phyloP scores from a whole-genome alignment of 2,113 vertebrate genomes.

The Promerops cafer region DNA sequence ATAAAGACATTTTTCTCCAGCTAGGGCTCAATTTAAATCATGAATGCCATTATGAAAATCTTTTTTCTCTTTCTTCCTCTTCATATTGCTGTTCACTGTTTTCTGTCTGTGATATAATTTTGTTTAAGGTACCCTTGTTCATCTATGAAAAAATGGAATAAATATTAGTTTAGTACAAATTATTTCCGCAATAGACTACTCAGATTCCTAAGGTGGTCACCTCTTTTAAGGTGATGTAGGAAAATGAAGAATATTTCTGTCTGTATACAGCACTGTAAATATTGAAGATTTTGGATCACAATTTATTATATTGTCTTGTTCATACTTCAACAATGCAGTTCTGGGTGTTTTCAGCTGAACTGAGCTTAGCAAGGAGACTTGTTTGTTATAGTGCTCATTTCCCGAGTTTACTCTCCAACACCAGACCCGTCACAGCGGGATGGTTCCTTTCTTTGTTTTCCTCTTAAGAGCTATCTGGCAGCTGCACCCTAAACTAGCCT shows the following conservation, averaged over 20 bases:
- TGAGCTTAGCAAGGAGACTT: neutral
- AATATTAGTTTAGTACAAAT: neutral
- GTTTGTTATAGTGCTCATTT: neutral
- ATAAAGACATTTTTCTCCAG: neutral
- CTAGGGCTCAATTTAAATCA: neutral
- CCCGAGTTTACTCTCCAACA: neutral
- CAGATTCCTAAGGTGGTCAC: neutral
- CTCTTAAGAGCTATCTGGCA: neutral
- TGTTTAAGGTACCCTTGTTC: neutral
- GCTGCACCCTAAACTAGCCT: neutral
- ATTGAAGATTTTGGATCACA: neutral
- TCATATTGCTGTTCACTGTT: neutral
- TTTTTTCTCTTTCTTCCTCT: neutral
- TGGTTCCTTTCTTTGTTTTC: neutral
- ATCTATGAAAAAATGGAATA: neutral
- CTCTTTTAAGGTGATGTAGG: neutral
- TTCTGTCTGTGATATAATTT: neutral
- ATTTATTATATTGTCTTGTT: neutral
- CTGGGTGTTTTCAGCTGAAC: neutral
- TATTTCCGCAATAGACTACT: neutral
- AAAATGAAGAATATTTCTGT: neutral
- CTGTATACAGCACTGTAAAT: neutral
- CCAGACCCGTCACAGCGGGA: neutral
- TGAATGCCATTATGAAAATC: neutral
- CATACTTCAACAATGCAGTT: neutral